phyloP scores from a whole-genome alignment of 2,888 invertebrate species.

The Microctonus aethiopoides region DNA sequence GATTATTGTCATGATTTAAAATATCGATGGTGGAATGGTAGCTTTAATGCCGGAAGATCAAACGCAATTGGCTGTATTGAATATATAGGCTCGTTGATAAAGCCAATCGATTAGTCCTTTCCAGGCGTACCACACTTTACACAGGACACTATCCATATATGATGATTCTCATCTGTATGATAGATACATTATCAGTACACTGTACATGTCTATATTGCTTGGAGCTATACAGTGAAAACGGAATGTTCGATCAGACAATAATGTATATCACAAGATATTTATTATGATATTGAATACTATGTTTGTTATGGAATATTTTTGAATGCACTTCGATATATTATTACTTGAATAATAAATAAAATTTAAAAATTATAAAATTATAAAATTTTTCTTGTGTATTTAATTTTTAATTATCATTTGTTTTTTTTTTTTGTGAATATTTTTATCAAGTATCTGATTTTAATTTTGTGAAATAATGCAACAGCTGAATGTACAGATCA shows the following conservation, averaged over 20 bases:
- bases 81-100: neutral
- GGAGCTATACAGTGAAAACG: neutral
- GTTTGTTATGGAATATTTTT: neutral
- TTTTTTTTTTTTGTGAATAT: too few relatives aligned
- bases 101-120: constrained; percentile 3
- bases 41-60: constrained; percentile 3
- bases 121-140: neutral
- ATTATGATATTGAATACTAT: neutral
- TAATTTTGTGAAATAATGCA: neutral
- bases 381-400: too few relatives aligned
- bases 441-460: too few relatives aligned
- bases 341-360: neutral
- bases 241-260: neutral
- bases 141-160: neutral
- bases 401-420: too few relatives aligned
- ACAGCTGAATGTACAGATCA: neutral
- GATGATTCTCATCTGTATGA: neutral
- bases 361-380: too few relatives aligned
- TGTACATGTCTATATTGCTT: neutral
- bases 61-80: neutral
- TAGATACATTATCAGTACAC: neutral
- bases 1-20: neutral
- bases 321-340: too few relatives aligned
- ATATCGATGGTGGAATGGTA: neutral
- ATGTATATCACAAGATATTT: neutral